Evolutionary conservation across 2,113 vertebrate species (phyloP), one percentile per base, ranked within the genome.

Genomic region (Thalassoma bifasciatum): DNA sequence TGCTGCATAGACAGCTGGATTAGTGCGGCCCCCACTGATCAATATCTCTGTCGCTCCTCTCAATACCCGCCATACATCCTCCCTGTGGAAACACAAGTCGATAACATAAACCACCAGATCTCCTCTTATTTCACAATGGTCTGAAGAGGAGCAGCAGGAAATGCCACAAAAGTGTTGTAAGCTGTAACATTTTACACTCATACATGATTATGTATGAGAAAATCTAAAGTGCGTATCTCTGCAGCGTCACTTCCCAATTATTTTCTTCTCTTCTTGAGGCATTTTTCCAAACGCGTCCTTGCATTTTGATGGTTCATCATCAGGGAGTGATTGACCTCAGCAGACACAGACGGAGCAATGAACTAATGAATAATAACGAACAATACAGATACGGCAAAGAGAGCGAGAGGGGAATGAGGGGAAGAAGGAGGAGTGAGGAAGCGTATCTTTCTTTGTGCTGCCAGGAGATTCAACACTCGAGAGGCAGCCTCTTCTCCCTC

Each of bases 301-400:
- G 54, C 42, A 49, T 49, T 61, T 60, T 72, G 73, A 82, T 46
- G 66, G 36, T 75, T 37, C 30, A 66, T 57, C 42, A 54, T 78
- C 34, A 56, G 69, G 79, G 66, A 65, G 42, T 75, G 74, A 81
- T 87, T 75, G 65, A 66, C 57, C 57, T 47, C 66, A 49, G 34
- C 63, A 21, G 44, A 56, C 23, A 50, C 30, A 30, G 42, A 80
- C 66, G 78, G 60, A 58, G 63, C 42, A n/a, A 72, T 10, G 46
- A 72, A 73, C 61, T 73, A 77, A 87, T 90, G 72, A 89, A 90
- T 86, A 89, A 90, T 86, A 85, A 84, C 77, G 59, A 64, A 81
- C 58, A 63, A 38, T 76, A 22, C 54, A 16, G 40, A 75, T 72
- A 64, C 73, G 44, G 67, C 59, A 66, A 56, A 51, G 59, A n/a